Percentiles rank a stretch among this genome's conserved stretches.
phyloP scores from a whole-genome alignment of 2,888 invertebrate genomes.

The Microplitis deprimator region DNA sequence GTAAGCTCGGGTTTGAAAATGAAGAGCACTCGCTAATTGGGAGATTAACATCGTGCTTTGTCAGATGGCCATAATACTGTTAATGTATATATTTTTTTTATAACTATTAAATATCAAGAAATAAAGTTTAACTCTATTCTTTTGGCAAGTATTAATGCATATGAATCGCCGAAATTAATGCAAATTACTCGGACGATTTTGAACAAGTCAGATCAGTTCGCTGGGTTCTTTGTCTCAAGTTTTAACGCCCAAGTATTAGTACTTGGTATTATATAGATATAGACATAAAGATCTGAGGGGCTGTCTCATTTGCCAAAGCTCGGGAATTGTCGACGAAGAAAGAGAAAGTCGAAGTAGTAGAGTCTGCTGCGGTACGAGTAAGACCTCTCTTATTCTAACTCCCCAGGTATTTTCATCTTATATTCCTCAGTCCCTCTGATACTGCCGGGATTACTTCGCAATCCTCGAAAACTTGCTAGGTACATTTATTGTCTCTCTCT shows the following conservation, averaged over 20 bases:
- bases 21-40: conserved; percentile 8
- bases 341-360: conserved; percentile 44
- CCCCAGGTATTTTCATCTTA: conserved; percentile 70
- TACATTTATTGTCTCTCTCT: conserved; percentile 55
- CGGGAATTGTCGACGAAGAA: conserved; percentile 30
- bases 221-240: conserved; percentile 28
- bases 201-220: conserved; percentile 25
- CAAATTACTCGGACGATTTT: conserved; percentile 23
- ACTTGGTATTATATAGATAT: conserved; percentile 62
- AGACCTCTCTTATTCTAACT: conserved; percentile 71
- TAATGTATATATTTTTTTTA: not conserved
- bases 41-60: conserved; percentile 18
- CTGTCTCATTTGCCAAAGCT: conserved; percentile 64
- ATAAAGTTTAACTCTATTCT: not conserved
- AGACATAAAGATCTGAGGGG: conserved; percentile 21
- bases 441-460: conserved; percentile 67
- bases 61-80: not conserved
- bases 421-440: conserved; percentile 61
- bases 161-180: conserved; percentile 18
- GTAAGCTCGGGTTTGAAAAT: conserved; percentile 18
- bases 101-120: not conserved
- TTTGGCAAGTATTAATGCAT: conserved; percentile 7
- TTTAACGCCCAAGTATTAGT: conserved; percentile 39
- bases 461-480: conserved; percentile 65
- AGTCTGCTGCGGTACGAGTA: conserved; percentile 49